These are phyloP conservation scores for Sitophilus oryzae DNA, from an alignment of 1,140 invertebrate species.

Conservation along the genomic window DNA sequence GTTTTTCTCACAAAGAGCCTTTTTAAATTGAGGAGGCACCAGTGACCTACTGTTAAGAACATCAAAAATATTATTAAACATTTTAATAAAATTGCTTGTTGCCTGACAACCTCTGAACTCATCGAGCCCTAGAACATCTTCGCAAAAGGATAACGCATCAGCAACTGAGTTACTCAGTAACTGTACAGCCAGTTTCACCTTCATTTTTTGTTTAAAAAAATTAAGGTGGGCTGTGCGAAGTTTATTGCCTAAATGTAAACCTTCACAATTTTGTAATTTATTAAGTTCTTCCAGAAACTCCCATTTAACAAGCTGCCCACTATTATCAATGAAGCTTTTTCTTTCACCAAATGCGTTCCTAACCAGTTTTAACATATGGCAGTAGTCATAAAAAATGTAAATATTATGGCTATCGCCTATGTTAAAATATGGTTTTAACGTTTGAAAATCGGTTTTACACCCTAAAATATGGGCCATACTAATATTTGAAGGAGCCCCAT, in stretches of 20 bases:
- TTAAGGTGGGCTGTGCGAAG: too few relatives aligned
- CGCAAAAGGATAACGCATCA: not conserved
- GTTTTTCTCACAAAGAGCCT: not conserved
- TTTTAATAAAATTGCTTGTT: too few relatives aligned
- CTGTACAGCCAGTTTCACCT: too few relatives aligned
- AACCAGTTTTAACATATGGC: slow-evolving; percentile 12
- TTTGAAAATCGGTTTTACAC: not conserved
- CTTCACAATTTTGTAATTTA: too few relatives aligned
- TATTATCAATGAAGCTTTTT: slow-evolving; percentile 7
- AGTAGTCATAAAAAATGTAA: slow-evolving; percentile 4
- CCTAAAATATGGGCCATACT: slow-evolving; percentile 1
- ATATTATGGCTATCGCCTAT: not conserved
- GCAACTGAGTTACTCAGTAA: slow-evolving; percentile 5
- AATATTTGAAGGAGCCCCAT: slow-evolving; percentile 11
- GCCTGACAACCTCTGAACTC: slow-evolving; percentile 1
- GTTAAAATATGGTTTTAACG: slow-evolving; percentile 4
- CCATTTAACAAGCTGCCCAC: too few relatives aligned
- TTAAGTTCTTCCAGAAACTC: too few relatives aligned
- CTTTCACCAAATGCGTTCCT: slow-evolving; percentile 10
- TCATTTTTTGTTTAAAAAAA: too few relatives aligned
- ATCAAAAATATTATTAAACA: slow-evolving; percentile 5
- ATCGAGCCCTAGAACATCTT: not conserved
- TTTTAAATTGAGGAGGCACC: not conserved
- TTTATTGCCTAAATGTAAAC: too few relatives aligned
- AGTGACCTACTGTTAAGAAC: slow-evolving; percentile 7